phyloP scores from a whole-genome alignment of 2,888 invertebrate species.

The Rhimphoctona megacephalus region DNA sequence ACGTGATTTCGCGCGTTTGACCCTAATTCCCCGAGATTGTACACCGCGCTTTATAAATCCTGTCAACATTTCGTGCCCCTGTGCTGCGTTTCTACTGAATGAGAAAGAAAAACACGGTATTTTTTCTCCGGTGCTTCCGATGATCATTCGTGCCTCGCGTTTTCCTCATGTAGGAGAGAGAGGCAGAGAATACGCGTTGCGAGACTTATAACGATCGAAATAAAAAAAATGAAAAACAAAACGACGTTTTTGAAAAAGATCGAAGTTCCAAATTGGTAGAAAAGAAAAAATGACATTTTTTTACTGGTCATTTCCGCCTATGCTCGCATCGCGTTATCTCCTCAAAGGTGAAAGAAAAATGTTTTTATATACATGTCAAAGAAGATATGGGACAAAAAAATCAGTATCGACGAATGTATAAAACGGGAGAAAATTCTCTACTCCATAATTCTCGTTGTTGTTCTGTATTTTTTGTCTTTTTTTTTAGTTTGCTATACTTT shows the following conservation, averaged over 20 bases:
- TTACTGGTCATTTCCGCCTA: background rate
- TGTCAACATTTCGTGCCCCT: background rate
- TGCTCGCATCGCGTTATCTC: slow-evolving; percentile 66
- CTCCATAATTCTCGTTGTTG: slow-evolving; percentile 65
- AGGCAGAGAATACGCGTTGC: slow-evolving; percentile 77
- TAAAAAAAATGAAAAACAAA: background rate
- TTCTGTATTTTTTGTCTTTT: slow-evolving; percentile 47
- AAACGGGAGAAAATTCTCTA: slow-evolving; percentile 48
- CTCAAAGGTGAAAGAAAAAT: slow-evolving; percentile 9
- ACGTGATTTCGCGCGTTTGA: background rate
- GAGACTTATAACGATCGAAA: slow-evolving; percentile 64
- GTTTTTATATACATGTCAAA: slow-evolving; percentile 36
- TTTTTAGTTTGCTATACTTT: slow-evolving; percentile 67
- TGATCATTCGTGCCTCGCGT: slow-evolving; percentile 2
- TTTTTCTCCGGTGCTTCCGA: slow-evolving; percentile 1
- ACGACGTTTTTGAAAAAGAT: background rate
- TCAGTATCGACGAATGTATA: background rate
- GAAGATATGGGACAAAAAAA: slow-evolving; percentile 52
- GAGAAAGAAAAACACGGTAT: background rate
- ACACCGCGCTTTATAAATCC: background rate
- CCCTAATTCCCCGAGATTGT: background rate
- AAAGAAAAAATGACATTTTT: background rate
- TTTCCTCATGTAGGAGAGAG: slow-evolving; percentile 77
- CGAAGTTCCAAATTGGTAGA: background rate
- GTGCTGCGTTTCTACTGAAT: background rate